Base-by-base conservation (phyloP, 35 echinoderm and acorn worm genomes). In the Amphiura filiformis region DNA sequence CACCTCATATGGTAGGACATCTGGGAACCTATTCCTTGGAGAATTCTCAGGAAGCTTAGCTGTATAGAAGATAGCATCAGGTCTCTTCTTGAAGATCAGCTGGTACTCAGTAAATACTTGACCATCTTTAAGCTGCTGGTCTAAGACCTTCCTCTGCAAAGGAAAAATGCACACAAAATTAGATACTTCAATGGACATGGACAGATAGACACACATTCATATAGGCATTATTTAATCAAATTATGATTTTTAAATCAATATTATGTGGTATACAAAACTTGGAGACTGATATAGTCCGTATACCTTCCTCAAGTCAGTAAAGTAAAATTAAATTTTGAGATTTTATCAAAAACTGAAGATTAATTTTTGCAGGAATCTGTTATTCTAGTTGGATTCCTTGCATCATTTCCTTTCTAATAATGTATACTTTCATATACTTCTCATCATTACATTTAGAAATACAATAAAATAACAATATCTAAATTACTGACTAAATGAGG, bases 1-100 rank as follows among this genome's bases (percentile, higher is more conserved):
- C 56, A 98, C 96, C 89, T 98, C 96, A 89, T 98, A 98, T 49
- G 96, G 96, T 14, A 98, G 84, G 30, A 98, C 96, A 94, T 98
- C 96, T 42, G 84, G 81, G 77, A 98, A 98, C 57, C 92, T 37
- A 80, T 98, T 98, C 81, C 90, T 89, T 38, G 13, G 28, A 34
- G 57, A 76, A 57, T 98, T 98, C 32, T 98, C 96, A 0, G 89
- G 92, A 35, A 92, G 89, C 80, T 90, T 83, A 11, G 96, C 93
- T 52, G 96, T 92, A 42, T 92, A 88, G 39, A 56, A 92, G 75
- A 90, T 75, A 30, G 93, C 92, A 56, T 84, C 87, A 33, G 83
- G 52, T 79, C 81, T 89, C 89, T 87, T 94, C 81, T 94, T 98
- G 15, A 82, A 57, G 38, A 98, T 98, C 37, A 92, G 93, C 80